Evolutionary conservation across 2,888 invertebrate species (phyloP), one percentile per base, ranked within the genome.

Genomic region (Cantharis rufa): DNA sequence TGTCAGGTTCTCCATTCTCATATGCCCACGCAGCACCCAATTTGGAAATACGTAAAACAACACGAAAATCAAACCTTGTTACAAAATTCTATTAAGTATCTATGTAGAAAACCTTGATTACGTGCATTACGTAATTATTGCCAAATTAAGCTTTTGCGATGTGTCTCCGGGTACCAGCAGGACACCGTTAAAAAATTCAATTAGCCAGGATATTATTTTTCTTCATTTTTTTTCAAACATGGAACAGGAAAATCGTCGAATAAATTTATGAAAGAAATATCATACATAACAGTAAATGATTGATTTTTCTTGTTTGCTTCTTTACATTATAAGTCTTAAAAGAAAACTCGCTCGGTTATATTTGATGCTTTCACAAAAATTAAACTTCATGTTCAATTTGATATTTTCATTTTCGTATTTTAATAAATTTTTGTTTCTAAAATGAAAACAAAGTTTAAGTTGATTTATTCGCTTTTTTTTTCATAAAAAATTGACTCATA

Each of bases 271-370:
- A 66, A 66, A 66, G 64, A 66, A 66, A 21, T 66, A 66, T 66
- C n/a, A 18, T 63, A 63, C 63, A 24, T n/a, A 66, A 66, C 64
- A 66, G 16, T 66, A 66, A 66, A 66, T 66, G 64, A 66, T 66
- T 66, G 64, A 66, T 66, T 66, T 66, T 66, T 24, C 21, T 66
- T 63, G 18, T 63, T 63, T 63, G 63, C 18, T 66, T 21, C 24
- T 66, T 66, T 66, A 66, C 24, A 21, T 21, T 63, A 21, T 16
- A 66, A 66, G 18, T 66, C 64, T 66, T 66, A 24, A 48, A 21
- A 9, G 64, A 66, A 66, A 48, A 66, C 15, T 66, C 64, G 24
- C 16, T 63, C 18, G 63, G 63, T 18, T 63, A 18, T 48, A 48
- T 48, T n/a, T 48, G 15, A 63, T 18, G 63, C 63, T 63, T 63